phyloP scores from a whole-genome alignment of 1,140 invertebrate genomes.

The Mamestra configurata region DNA sequence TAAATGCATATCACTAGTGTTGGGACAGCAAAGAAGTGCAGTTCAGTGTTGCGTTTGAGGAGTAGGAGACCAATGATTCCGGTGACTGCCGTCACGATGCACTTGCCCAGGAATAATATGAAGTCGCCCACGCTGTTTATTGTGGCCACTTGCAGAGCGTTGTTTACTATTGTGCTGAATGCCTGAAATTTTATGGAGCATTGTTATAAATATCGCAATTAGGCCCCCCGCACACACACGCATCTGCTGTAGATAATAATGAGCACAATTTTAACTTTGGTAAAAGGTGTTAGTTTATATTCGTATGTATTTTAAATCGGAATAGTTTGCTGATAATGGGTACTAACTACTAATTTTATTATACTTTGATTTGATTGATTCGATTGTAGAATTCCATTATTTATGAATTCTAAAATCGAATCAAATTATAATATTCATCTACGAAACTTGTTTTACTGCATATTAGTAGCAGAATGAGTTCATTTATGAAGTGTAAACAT shows the following conservation, averaged over 20 bases:
- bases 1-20: slow-evolving; percentile 96
- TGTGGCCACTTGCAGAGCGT: slow-evolving; percentile 95
- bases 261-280: too few relatives aligned
- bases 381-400: too few relatives aligned
- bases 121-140: slow-evolving; percentile 98
- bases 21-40: slow-evolving; percentile 95
- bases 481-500: too few relatives aligned
- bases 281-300: too few relatives aligned
- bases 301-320: too few relatives aligned
- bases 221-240: neutral
- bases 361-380: too few relatives aligned
- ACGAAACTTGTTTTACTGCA: neutral
- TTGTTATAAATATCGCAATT: neutral
- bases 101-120: slow-evolving; percentile 97
- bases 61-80: slow-evolving; percentile 92
- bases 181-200: slow-evolving; percentile 88
- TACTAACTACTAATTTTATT: too few relatives aligned
- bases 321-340: too few relatives aligned
- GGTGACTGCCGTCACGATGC: slow-evolving; percentile 94
- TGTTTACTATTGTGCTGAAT: slow-evolving; percentile 94
- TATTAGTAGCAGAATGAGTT: neutral
- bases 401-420: neutral
- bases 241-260: too few relatives aligned
- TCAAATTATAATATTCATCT: too few relatives aligned
- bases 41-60: slow-evolving; percentile 91